Evolutionary conservation across 2,797 vertebrate genomes (phyloP).

Genomic region (Xenopus petersii): DNA sequence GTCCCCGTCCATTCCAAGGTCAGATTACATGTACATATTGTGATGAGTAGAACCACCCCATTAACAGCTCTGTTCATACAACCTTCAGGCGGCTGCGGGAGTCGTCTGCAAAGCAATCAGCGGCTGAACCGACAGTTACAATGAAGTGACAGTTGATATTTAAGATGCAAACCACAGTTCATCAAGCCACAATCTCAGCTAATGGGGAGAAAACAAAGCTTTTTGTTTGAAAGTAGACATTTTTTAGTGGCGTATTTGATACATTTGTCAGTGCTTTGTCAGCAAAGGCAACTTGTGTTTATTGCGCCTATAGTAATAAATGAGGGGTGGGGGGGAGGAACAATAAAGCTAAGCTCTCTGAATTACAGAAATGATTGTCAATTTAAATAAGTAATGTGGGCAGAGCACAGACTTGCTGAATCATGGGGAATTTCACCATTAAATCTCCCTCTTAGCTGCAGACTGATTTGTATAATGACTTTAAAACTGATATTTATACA

Average conservation of each 20-base stretch:
- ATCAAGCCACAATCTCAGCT: no score
- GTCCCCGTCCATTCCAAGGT: no score
- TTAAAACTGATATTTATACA: constrained; percentile 40
- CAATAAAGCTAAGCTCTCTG: constrained; percentile 41
- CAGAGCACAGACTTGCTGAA: constrained; percentile 46
- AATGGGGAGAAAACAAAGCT: no score
- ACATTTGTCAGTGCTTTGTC: constrained; percentile 34
- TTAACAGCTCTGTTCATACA: not conserved
- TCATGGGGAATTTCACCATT: constrained; percentile 39
- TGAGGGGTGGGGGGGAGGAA: constrained; percentile 16
- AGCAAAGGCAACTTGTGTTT: constrained; percentile 31
- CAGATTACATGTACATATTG: no score
- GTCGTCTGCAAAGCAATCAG: not conserved
- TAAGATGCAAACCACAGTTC: not conserved
- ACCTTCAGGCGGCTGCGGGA: constrained; percentile 20
- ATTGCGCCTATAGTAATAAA: constrained; percentile 41
- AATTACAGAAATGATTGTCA: constrained; percentile 49
- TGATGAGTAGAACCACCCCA: no score
- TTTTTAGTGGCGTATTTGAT: constrained; percentile 12
- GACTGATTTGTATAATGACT: constrained; percentile 44
- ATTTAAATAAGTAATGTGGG: constrained; percentile 48
- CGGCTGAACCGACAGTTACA: not conserved
- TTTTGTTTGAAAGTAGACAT: no score
- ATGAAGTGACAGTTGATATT: not conserved
- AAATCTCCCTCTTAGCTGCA: constrained; percentile 32